Evolutionary conservation across 2,888 invertebrate genomes (phyloP).

Genomic region (Sicus ferrugineus): DNA sequence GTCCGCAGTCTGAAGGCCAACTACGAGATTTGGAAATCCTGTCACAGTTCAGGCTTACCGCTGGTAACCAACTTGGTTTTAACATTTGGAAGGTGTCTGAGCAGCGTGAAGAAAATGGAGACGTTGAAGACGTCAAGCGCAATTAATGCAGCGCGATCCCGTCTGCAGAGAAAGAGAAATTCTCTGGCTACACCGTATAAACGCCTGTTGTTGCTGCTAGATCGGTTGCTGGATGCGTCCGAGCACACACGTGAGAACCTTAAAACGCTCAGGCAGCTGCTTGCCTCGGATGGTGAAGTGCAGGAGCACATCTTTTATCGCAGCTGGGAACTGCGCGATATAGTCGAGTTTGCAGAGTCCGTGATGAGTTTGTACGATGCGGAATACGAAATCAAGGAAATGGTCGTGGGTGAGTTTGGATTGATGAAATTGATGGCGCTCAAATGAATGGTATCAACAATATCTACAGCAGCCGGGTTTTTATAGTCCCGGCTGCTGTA

Average conservation of each 20-base stretch:
- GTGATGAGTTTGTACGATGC: constrained; percentile 33
- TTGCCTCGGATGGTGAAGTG: neutral
- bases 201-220: constrained; percentile 4
- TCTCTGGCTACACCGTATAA: neutral
- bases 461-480: no score
- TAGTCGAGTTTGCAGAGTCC: constrained; percentile 23
- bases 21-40: constrained; percentile 3
- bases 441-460: no score
- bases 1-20: constrained; percentile 19
- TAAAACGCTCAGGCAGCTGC: neutral
- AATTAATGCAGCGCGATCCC: neutral
- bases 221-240: constrained; percentile 15
- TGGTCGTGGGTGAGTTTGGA: constrained; percentile 26
- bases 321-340: constrained; percentile 15
- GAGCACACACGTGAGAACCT: constrained; percentile 22
- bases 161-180: neutral
- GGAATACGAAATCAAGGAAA: constrained; percentile 34
- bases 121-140: neutral
- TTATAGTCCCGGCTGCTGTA: no score
- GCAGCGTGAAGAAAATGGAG: constrained; percentile 8
- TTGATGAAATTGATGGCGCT: no score
- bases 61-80: constrained; percentile 3
- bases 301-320: constrained; percentile 21
- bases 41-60: constrained; percentile 12
- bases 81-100: constrained; percentile 11